Percentiles rank a stretch among this genome's conserved stretches.
These are phyloP conservation scores for Leuciscus waleckii DNA, from an alignment of 2,797 vertebrate genomes.

Conservation along the genomic window DNA sequence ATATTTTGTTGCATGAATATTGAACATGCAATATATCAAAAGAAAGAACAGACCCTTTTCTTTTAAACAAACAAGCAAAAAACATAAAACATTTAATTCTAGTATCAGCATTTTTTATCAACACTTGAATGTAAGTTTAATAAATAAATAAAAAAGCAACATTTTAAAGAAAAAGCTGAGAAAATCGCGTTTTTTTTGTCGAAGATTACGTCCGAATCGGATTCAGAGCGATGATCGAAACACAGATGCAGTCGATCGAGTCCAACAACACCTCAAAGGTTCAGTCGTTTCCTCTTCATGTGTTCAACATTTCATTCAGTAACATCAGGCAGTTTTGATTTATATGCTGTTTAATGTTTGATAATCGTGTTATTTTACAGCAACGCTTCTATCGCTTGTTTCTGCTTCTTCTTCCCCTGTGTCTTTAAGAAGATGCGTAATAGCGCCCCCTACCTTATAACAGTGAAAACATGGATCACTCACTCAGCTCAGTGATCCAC, in stretches of 20 bases:
- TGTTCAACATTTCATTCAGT: neutral
- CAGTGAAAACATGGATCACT: neutral
- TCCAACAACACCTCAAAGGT: no score
- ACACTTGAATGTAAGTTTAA: neutral
- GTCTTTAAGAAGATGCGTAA: neutral
- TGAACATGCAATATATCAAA: neutral
- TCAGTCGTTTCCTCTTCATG: neutral
- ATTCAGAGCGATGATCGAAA: neutral
- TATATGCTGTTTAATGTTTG: neutral
- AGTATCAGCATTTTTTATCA: neutral
- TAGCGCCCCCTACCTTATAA: neutral
- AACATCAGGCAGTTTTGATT: neutral
- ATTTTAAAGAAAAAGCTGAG: neutral
- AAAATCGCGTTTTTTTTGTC: no score
- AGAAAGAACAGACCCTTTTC: neutral
- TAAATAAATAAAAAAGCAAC: no score
- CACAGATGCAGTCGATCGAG: neutral
- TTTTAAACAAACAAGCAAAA: neutral
- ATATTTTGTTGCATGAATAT: neutral
- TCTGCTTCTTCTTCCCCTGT: neutral
- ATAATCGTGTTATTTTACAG: neutral
- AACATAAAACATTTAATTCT: neutral
- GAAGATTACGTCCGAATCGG: no score
- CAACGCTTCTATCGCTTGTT: neutral
- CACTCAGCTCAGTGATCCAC: no score